Percentiles rank a stretch among this genome's conserved stretches.
Evolutionary conservation across 2,888 invertebrate genomes (phyloP).

Genomic region (Synanthedon formicaeformis): DNA sequence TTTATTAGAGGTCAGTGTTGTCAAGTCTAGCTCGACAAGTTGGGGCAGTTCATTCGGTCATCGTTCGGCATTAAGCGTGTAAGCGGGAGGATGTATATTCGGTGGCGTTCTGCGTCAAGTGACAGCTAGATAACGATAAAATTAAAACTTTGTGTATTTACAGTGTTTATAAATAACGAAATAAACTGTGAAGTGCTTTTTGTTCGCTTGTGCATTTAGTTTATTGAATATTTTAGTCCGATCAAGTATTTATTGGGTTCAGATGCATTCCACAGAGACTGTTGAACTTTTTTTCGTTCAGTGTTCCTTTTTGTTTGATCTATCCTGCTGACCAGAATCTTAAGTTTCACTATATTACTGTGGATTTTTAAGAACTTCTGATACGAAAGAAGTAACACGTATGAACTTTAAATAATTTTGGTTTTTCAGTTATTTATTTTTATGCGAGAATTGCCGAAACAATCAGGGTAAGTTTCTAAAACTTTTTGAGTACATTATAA

Average conservation of each 20-base stretch:
- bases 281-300: slow-evolving; percentile 58
- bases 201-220: slow-evolving; percentile 5
- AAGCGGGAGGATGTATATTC: slow-evolving; percentile 25
- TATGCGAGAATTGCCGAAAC: slow-evolving; percentile 56
- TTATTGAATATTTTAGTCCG: background rate
- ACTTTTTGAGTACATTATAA: background rate
- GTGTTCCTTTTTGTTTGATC: slow-evolving; percentile 51
- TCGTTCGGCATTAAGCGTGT: too few relatives aligned
- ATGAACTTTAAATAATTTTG: slow-evolving; percentile 21
- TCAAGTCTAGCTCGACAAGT: too few relatives aligned
- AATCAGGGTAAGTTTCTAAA: slow-evolving; percentile 48
- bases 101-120: slow-evolving; percentile 38
- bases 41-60: too few relatives aligned
- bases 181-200: slow-evolving; percentile 34
- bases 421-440: slow-evolving; percentile 31
- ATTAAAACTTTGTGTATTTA: slow-evolving; percentile 28
- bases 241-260: slow-evolving; percentile 21
- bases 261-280: slow-evolving; percentile 66
- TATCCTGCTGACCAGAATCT: slow-evolving; percentile 23
- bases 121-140: slow-evolving; percentile 52
- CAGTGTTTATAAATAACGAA: slow-evolving; percentile 17
- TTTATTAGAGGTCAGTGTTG: too few relatives aligned
- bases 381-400: background rate
- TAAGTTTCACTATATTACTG: slow-evolving; percentile 7
- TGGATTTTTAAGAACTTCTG: slow-evolving; percentile 7